A percentile compares a stretch with the other conserved stretches of the same genome.
phyloP scores from a whole-genome alignment of 2,888 invertebrate genomes.

The Stenodema calcarata region DNA sequence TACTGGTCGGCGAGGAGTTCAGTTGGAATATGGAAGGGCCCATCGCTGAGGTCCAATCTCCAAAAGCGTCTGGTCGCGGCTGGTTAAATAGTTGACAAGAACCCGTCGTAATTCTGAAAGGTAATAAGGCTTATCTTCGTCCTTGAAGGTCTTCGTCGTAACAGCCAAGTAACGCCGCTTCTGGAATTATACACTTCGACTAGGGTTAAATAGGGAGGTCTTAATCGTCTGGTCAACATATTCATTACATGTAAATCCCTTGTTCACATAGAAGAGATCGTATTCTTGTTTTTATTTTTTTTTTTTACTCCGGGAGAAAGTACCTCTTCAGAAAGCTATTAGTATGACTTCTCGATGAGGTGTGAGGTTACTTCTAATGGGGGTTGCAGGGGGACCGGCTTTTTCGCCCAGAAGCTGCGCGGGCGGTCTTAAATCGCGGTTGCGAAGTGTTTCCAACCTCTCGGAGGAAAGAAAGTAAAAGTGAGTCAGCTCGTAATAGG shows the following conservation, averaged over 20 bases:
- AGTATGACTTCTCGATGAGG: conserved; percentile 1
- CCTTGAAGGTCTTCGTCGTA: not conserved
- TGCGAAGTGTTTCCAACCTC: not conserved
- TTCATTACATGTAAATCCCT: not conserved
- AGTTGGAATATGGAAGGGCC: too few species aligned
- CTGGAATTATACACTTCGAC: not conserved
- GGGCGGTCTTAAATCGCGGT: not conserved
- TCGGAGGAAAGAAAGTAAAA: not conserved
- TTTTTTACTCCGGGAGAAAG: not conserved
- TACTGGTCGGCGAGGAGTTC: too few species aligned
- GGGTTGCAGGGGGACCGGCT: not conserved
- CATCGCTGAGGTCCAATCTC: too few species aligned
- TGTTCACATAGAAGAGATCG: not conserved
- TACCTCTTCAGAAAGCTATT: not conserved
- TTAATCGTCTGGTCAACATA: not conserved
- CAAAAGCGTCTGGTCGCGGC: not conserved
- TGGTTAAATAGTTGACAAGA: not conserved
- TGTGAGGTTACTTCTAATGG: conserved; percentile 8
- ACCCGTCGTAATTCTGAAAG: not conserved
- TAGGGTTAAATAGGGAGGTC: not conserved
- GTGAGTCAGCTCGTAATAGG: conserved; percentile 1
- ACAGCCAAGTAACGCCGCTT: not conserved
- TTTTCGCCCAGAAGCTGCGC: not conserved
- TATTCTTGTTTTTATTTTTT: not conserved
- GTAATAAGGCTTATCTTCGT: not conserved